These are phyloP conservation scores for Eledone cirrhosa DNA, from an alignment of 2,888 invertebrate species.

Conservation along the genomic window DNA sequence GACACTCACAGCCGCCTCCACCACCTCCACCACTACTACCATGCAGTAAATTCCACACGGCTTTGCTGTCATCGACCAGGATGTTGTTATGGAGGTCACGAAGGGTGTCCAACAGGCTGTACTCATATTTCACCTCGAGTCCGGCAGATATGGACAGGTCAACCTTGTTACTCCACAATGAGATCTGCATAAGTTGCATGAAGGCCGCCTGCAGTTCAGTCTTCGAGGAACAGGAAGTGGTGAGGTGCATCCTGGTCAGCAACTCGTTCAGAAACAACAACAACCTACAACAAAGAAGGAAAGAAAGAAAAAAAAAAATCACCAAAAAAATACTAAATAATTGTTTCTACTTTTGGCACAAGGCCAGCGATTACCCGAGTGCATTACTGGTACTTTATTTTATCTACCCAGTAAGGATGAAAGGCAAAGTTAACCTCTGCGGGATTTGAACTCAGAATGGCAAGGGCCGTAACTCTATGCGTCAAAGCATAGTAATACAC, in stretches of 20 bases:
- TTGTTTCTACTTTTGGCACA: no score
- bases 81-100: conserved; percentile 72
- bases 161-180: conserved; percentile 94
- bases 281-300: conserved; percentile 7
- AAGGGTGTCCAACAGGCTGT: conserved; percentile 72
- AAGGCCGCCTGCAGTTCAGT: background rate
- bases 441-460: no score
- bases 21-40: conserved; percentile 29
- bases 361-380: no score
- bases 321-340: no score
- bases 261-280: background rate
- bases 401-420: no score
- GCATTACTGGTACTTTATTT: no score
- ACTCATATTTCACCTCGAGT: conserved; percentile 71
- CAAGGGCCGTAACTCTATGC: no score
- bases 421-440: no score
- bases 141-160: conserved; percentile 89
- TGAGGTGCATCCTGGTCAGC: background rate
- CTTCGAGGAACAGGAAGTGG: background rate
- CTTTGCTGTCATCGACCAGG: conserved; percentile 73
- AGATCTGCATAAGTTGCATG: conserved; percentile 64
- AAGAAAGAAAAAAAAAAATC: background rate
- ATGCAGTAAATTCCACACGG: conserved; percentile 70
- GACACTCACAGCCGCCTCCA: background rate
- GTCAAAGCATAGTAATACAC: no score